Conservation (phyloP, 2,888 invertebrate genomes). For the Coleophora deauratella region DNA sequence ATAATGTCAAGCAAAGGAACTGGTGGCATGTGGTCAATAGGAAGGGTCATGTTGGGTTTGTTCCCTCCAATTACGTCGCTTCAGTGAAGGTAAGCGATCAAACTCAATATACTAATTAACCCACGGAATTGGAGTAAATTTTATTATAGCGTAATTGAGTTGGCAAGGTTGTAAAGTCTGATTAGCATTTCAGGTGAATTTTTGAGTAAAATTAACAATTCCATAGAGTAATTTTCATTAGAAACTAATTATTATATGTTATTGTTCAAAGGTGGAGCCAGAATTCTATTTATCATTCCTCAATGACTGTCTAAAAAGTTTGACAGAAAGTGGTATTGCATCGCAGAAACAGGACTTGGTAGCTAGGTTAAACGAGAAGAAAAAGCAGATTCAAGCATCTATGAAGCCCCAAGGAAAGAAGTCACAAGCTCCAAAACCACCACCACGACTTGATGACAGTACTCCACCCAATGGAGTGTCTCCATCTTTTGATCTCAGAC, state of each 20-base stretch:
- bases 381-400: constrained; percentile 68
- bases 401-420: constrained; percentile 51
- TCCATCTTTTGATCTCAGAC: constrained; percentile 60
- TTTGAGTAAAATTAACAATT: too few species aligned
- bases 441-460: constrained; percentile 53
- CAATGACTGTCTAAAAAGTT: constrained; percentile 78
- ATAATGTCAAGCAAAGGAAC: constrained; percentile 84
- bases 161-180: too few species aligned
- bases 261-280: constrained; percentile 75
- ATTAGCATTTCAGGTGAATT: too few species aligned
- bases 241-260: background rate
- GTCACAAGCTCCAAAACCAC: constrained; percentile 58
- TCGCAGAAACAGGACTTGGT: constrained; percentile 78
- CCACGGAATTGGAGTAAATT: too few species aligned
- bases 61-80: constrained; percentile 90
- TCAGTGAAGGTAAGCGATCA: constrained; percentile 78
- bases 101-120: too few species aligned
- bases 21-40: constrained; percentile 93
- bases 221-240: background rate
- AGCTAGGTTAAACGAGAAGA: constrained; percentile 77
- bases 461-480: constrained; percentile 65
- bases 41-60: constrained; percentile 87
- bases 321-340: constrained; percentile 56
- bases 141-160: too few species aligned
- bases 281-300: constrained; percentile 82